Percentiles rank a stretch among this genome's conserved stretches.
Conservation (phyloP, 2,888 invertebrate species). For the Sericinus montela region DNA sequence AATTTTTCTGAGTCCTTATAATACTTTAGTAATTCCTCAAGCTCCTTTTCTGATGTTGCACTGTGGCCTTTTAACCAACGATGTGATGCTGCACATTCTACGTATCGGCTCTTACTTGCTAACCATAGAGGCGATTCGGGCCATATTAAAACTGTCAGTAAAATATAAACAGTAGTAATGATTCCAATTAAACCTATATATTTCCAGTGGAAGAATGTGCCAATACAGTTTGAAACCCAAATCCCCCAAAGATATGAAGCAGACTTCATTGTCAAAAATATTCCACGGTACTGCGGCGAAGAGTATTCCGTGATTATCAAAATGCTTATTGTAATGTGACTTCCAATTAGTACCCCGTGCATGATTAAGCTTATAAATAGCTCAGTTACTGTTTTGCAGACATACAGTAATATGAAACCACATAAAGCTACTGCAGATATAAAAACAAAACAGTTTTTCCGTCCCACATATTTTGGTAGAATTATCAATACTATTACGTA, state of each 20-base stretch:
- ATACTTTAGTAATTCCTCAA: constrained; percentile 10
- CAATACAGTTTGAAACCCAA: constrained; percentile 25
- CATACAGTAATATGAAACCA: constrained; percentile 24
- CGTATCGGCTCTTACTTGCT: constrained; percentile 22
- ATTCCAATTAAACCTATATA: constrained; percentile 19
- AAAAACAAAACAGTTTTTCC: constrained; percentile 26
- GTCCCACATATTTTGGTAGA: constrained; percentile 34
- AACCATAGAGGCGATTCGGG: constrained; percentile 27
- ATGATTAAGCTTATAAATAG: constrained; percentile 30
- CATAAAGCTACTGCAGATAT: constrained; percentile 3
- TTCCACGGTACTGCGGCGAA: constrained; percentile 21
- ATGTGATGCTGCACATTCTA: constrained; percentile 22
- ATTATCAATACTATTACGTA: constrained; percentile 40
- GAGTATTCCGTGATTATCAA: constrained; percentile 23
- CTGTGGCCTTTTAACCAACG: constrained; percentile 23
- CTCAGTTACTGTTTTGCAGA: constrained; percentile 25
- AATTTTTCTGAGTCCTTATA: background rate
- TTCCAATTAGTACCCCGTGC: constrained; percentile 10
- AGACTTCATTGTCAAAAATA: constrained; percentile 22
- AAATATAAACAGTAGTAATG: constrained; percentile 17
- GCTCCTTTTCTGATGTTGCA: constrained; percentile 18
- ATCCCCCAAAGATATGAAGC: constrained; percentile 23
- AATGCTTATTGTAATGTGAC: constrained; percentile 8
- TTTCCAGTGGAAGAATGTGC: constrained; percentile 24
- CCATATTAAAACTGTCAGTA: constrained; percentile 19